Base-by-base conservation (phyloP, 2,797 vertebrate genomes). In the Thunnus albacares region DNA sequence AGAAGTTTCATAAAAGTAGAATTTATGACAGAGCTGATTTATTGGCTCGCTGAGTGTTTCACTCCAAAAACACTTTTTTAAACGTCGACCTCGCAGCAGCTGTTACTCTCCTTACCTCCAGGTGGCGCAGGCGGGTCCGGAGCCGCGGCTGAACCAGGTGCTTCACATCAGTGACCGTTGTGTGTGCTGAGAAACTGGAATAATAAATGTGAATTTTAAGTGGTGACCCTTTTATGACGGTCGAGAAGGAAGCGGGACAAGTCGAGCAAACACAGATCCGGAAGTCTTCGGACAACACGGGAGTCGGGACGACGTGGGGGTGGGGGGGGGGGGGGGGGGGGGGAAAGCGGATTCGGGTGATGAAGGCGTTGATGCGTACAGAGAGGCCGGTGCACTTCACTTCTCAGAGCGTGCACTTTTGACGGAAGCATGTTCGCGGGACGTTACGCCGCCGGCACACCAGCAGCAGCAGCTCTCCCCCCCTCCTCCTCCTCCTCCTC, bases 371-470 rank as follows among this genome's bases (percentile, higher is more conserved):
- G 68, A 77, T 51, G 82, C 13, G 53, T 52, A 61, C 45, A 13
- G 63, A 13, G 63, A 71, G 63, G 73, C 70, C 1, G 56, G 74
- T 68, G 86, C 77, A 75, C 75, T 1, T 71, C 77, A 75, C 75
- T 1, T 71, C 5, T 58, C 77, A 45, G 35, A 77, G 71, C 47
- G 71, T 70, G 72, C 75, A 75, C 81, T 5, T 24, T 35, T 53
- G 59, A 66, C 3, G 53, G 72, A 81, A 75, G 84, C 75, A 26
- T 76, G 73, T 61, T 67, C 51, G 68, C 62, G 15, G 81, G 73
- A 70, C 41, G 3, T 13, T 7, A 33, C 12, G 0, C 61, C 8
- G 77, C 51, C 17, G 13, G 69, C 13, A 13, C 28, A 18, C 45
- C 52, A 1, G 64, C 77, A 17, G 74, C 52, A 1, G 64, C 77